Evolutionary conservation across 1,140 invertebrate genomes (phyloP).

Genomic region (Pseudobourletiella spinata): DNA sequence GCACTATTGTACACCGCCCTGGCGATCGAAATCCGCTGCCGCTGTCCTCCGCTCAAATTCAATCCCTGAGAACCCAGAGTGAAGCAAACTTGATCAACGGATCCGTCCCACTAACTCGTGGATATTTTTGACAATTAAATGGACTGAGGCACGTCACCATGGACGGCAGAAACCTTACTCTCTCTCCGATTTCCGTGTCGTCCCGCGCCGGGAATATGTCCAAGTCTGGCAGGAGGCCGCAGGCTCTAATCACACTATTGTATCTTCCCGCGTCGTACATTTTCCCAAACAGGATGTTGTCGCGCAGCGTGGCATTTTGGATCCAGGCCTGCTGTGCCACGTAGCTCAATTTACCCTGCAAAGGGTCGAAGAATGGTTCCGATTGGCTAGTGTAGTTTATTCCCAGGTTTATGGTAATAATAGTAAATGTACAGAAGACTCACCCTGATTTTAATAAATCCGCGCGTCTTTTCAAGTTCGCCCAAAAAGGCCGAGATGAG

Average conservation of each 20-base stretch:
- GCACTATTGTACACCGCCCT: conserved; percentile 46
- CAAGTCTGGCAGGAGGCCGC: conserved; percentile 50
- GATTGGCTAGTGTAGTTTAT: no score
- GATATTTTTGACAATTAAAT: no score
- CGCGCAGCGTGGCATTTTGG: no score
- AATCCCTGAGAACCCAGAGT: conserved; percentile 41
- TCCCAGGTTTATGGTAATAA: no score
- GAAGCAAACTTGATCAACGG: neutral
- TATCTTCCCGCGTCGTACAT: no score
- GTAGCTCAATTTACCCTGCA: no score
- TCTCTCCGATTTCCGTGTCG: conserved; percentile 54
- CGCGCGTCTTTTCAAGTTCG: conserved; percentile 43
- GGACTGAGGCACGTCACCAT: no score
- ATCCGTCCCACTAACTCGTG: neutral
- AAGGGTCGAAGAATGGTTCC: no score
- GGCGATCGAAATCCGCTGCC: conserved; percentile 45
- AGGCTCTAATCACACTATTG: no score
- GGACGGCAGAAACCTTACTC: conserved; percentile 37
- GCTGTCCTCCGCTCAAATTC: conserved; percentile 55
- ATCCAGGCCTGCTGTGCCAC: no score
- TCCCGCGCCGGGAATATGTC: conserved; percentile 51
- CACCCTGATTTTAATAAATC: conserved; percentile 41
- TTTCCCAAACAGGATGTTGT: no score
- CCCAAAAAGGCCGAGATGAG: conserved; percentile 48
- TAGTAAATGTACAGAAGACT: no score